Conservation (phyloP, 2,797 vertebrate species). For the Darevskia mixta region DNA sequence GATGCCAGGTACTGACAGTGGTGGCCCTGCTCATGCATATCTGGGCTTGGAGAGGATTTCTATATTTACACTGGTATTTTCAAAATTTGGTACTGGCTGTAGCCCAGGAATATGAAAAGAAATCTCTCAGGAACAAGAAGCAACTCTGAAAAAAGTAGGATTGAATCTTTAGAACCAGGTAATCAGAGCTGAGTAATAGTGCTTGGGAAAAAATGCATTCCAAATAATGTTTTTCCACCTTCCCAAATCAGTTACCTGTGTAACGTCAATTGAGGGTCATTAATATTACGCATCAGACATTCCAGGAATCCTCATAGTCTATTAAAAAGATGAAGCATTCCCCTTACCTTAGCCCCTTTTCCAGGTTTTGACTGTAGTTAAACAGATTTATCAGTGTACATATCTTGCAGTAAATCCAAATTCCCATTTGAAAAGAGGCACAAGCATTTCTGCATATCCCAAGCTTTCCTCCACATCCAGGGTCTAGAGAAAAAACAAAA, state of each 20-base stretch:
- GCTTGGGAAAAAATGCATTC: conserved; percentile 2
- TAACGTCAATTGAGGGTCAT: conserved; percentile 61
- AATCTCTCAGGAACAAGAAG: background rate
- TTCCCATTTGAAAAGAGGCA: conserved; percentile 75
- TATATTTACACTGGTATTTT: background rate
- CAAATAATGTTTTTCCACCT: background rate
- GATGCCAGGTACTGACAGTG: background rate
- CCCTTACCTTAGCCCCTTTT: conserved; percentile 81
- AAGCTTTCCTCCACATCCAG: conserved; percentile 68
- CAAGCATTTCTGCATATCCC: conserved; percentile 76
- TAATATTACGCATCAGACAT: conserved; percentile 51
- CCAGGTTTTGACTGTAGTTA: conserved; percentile 76
- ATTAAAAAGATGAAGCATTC: conserved; percentile 63
- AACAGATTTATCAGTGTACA: conserved; percentile 78
- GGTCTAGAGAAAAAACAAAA: conserved; percentile 74
- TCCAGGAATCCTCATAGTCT: conserved; percentile 56
- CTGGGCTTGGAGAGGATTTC: background rate
- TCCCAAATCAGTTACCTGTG: conserved; percentile 15
- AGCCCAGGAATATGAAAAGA: background rate
- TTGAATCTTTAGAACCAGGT: background rate
- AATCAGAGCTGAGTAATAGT: background rate
- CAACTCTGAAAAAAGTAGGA: background rate
- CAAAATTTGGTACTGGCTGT: background rate
- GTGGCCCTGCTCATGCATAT: background rate
- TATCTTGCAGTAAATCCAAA: conserved; percentile 75